Conservation (phyloP, 2,113 vertebrate genomes). For the Notarius lentiginosus region DNA sequence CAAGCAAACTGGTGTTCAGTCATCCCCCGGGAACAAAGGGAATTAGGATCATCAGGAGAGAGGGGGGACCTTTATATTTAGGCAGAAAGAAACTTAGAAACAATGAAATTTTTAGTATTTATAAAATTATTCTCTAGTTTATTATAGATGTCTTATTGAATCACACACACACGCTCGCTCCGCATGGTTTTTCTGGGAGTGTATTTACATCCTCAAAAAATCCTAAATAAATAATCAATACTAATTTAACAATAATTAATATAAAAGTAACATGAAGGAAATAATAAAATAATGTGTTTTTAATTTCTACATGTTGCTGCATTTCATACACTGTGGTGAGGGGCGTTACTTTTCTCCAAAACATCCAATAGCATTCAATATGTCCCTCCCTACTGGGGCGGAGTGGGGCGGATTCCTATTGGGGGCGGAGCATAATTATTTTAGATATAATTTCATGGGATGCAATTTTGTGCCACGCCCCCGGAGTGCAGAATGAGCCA, state of each 20-base stretch:
- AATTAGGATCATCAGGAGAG: not conserved
- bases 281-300: not conserved
- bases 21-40: not conserved
- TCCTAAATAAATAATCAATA: too few species aligned
- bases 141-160: too few species aligned
- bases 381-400: not conserved
- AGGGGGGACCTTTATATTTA: not conserved
- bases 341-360: not conserved
- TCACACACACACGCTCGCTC: too few species aligned
- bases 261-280: too few species aligned
- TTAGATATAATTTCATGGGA: not conserved
- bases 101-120: too few species aligned
- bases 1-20: not conserved
- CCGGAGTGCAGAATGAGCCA: not conserved
- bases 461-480: not conserved
- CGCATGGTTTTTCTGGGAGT: too few species aligned
- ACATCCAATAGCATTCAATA: not conserved
- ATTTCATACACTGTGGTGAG: not conserved
- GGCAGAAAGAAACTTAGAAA: not conserved
- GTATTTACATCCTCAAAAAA: too few species aligned
- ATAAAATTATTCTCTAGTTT: too few species aligned
- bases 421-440: not conserved
- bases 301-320: not conserved
- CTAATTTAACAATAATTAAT: too few species aligned
- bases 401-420: too few species aligned